Base-by-base conservation (phyloP, 2,113 vertebrate species). In the Tetrax tetrax region DNA sequence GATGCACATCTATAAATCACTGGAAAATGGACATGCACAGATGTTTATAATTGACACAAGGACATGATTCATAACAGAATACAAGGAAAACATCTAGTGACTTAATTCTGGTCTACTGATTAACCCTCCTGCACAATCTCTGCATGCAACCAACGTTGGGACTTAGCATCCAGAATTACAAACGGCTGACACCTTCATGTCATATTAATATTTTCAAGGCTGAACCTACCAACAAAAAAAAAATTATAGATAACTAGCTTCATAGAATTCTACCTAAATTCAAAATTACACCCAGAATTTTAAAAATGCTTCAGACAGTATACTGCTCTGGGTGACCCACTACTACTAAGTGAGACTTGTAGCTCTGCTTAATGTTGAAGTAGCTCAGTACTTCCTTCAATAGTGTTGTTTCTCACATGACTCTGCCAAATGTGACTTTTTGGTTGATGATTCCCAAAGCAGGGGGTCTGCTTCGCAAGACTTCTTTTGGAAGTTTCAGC, bases 21-120 rank as follows among this genome's bases (percentile, higher is more conserved):
- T 84, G 77, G 71, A 94, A 94, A 93, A 75, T 64, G 45, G 78
- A 94, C 65, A 31, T 16, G 19, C 51, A 93, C 97, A 97, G 91
- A 89, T 98, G 93, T 86, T 94, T 97, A 94, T 92, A 97, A 87
- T 95, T 92, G 87, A 91, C 50, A 21, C 51, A 78, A 78, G 59
- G 47, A 97, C 66, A 93, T 92, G 91, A 93, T 92, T 90, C 95
- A 90, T 92, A 89, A 65, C 43, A 37, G 63, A 81, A 86, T 74
- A 56, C 41, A 77, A 66, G 57, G 23, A 75, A 91, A 85, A 89
- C 82, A 85, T 78, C 18, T 59, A 83, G 43, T 50, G 50, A 87
- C 41, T 95, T 89, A 81, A 79, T 96, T 96, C 93, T 68, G 43
- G 65, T 75, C 48, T 79, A 60, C 61, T 90, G 88, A 94, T 96